Base-by-base conservation (phyloP, 2,113 vertebrate species). In the Guaruba guarouba region DNA sequence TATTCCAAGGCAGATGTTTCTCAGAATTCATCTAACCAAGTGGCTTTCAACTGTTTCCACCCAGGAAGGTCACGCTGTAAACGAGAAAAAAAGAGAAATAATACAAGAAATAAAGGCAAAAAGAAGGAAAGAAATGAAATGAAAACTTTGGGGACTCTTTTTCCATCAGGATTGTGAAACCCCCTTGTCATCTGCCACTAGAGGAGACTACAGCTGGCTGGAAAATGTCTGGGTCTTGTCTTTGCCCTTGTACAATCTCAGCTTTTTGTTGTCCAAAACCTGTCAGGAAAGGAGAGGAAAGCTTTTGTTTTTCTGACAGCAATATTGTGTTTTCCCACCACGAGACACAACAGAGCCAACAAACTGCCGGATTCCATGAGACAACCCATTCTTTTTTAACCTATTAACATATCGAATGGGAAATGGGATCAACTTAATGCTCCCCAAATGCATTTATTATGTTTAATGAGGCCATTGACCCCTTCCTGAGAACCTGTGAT, bases 1-100 rank as follows among this genome's bases (percentile, higher is more conserved):
- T 79, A 59, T 90, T 90, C 73, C 74, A 88, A 77, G 59, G 64
- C 75, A 91, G 75, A 88, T 77, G n/a, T 70, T 95, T 67, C 70
- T 76, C 87, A 83, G 73, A 64, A 83, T 11, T 46, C 39, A 88
- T 84, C 59, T 52, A 44, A 63, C 10, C 3, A 13, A 88, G 52
- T 33, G 57, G 55, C 48, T 88, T 84, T 71, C 83, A 93, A 57
- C 41, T 55, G 33, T 57, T 93, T 84, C 79, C 64, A 85, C 27
- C 13, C 41, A 3, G 1, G 63, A 66, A 90, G 41, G 44, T 84
- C 83, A 48, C 4, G 31, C 5, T 82, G n/a, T 55, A 67, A 70
- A 78, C 31, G 17, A 33, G 33, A 59, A 22, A 61, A 74, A 14
- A 27, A 17, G 35, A 29, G 18, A 44, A 48, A 51, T n/a, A 39